Evolutionary conservation across 1,140 invertebrate species (phyloP), one percentile per base, ranked within the genome.

Genomic region (Drosophila virilis): DNA sequence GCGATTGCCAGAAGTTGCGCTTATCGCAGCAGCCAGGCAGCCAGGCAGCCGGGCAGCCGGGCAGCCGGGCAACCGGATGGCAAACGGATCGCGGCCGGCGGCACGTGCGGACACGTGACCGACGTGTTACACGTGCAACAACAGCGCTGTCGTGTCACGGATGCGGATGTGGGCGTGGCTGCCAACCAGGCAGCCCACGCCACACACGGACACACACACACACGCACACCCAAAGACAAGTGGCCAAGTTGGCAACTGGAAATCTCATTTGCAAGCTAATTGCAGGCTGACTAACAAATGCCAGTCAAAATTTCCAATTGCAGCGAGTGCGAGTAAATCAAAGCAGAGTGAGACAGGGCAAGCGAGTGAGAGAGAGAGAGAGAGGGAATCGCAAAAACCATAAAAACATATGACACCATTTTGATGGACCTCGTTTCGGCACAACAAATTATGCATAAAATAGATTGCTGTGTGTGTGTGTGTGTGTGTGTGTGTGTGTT

Each of bases 351-450:
- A 37, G 12, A 38, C 13, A 6, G 28, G 37, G 17, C 8, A 4
- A 32, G 22, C n/a, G 43, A 1, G 32, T 0, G 37, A 2, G 9
- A 6, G 28, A 13, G 35, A 1, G 22, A 15, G 13, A 9, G 22
- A 43, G 48, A 32, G 8, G 8, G 15, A 9, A 3, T 17, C 8
- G 33, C 13, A 28, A 17, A 0, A 15, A 10, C 55, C 67, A 85
- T 85, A 86, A 86, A 81, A 85, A 81, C 82, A 85, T 86, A 85
- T 85, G 82, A 85, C 82, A 85, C 78, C 78, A 86, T 86, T 86
- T 82, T 76, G 78, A 78, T 69, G 78, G 65, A 37, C 50, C 59
- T 55, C 68, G 71, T 71, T n/a, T 82, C 66, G 75, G 65, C 61
- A 60, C 52, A 60, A 66, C 67, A 72, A 81, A 81, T 78, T 86